Conservation (phyloP, 2,113 vertebrate species). For the Pyrgilauda ruficollis region DNA sequence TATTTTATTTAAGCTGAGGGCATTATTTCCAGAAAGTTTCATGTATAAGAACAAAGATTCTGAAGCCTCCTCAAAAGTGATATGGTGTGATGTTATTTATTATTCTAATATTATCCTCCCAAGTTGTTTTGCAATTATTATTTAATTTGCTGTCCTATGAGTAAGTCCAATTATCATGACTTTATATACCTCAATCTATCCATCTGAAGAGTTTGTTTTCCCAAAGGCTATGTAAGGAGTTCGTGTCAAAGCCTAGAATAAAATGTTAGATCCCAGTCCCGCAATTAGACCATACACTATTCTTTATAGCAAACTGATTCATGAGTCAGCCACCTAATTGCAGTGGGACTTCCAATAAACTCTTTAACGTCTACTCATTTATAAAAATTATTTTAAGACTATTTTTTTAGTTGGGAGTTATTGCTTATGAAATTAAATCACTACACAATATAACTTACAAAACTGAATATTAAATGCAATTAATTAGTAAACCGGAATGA, state of each 20-base stretch:
- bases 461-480: slow-evolving; percentile 34
- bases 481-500: neutral
- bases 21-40: neutral
- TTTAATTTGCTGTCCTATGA: slow-evolving; percentile 31
- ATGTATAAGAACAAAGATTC: neutral
- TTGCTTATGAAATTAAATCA: slow-evolving; percentile 35
- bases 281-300: slow-evolving; percentile 12
- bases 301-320: slow-evolving; percentile 37
- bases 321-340: slow-evolving; percentile 43
- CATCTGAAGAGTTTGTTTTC: slow-evolving; percentile 11
- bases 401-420: neutral
- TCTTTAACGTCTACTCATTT: neutral
- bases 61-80: neutral
- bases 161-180: slow-evolving; percentile 30
- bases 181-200: neutral
- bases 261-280: slow-evolving; percentile 22
- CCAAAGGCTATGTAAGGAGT: slow-evolving; percentile 11
- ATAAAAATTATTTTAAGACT: neutral
- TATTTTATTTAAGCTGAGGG: neutral
- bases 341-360: slow-evolving; percentile 36
- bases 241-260: slow-evolving; percentile 1
- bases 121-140: slow-evolving; percentile 16
- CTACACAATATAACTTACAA: slow-evolving; percentile 15
- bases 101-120: neutral
- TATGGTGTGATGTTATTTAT: neutral